These are phyloP conservation scores for Temnothorax longispinosus DNA, from an alignment of 1,140 invertebrate genomes.

Conservation along the genomic window DNA sequence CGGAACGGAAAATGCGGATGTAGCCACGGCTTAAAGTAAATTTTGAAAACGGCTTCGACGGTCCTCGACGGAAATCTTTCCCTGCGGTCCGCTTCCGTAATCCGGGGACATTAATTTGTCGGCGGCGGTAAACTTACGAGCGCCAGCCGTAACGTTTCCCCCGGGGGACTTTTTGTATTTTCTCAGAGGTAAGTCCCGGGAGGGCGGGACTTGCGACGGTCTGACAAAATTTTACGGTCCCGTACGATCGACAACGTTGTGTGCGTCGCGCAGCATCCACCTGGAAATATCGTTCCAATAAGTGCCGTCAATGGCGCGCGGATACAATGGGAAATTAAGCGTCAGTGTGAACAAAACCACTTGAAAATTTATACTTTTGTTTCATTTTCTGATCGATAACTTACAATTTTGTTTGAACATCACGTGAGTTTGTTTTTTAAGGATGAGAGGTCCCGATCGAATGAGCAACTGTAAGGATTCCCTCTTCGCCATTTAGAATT, in stretches of 20 bases:
- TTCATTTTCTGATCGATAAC: neutral
- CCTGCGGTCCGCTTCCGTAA: constrained; percentile 73
- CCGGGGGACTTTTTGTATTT: constrained; percentile 72
- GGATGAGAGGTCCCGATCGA: neutral
- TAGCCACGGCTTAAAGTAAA: constrained; percentile 67
- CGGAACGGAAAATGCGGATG: constrained; percentile 47
- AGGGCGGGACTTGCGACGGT: constrained; percentile 48
- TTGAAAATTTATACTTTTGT: too few relatives aligned
- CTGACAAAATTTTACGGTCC: constrained; percentile 71
- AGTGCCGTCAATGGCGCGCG: neutral
- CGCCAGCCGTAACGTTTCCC: constrained; percentile 61
- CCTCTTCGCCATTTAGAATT: neutral
- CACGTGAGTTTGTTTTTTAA: neutral
- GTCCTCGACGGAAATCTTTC: constrained; percentile 71
- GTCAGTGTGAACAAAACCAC: neutral
- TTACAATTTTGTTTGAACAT: neutral
- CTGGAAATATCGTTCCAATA: constrained; percentile 65
- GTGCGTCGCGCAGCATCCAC: neutral
- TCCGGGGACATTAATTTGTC: constrained; percentile 77
- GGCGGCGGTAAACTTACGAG: constrained; percentile 69
- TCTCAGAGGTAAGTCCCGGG: constrained; percentile 70
- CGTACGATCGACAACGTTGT: neutral
- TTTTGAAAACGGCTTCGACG: constrained; percentile 68
- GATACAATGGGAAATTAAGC: neutral
- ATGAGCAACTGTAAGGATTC: neutral